phyloP scores from a whole-genome alignment of 2,888 invertebrate species.

The Heliconius hortense region DNA sequence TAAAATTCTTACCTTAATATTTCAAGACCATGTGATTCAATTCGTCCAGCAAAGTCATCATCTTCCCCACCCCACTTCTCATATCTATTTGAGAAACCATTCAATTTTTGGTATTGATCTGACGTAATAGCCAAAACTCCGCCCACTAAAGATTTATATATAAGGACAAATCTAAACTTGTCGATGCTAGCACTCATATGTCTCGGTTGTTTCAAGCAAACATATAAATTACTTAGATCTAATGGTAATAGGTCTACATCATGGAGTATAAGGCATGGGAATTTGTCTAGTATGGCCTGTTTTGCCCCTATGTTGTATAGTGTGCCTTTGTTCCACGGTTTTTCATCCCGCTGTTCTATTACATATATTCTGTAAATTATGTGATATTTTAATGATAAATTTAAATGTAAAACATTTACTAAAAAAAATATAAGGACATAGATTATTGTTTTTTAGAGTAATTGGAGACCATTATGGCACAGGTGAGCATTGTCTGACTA shows the following conservation, averaged over 20 bases:
- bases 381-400: background rate
- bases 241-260: slow-evolving; percentile 95
- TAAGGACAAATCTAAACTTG: slow-evolving; percentile 79
- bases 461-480: too few species aligned
- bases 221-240: slow-evolving; percentile 90
- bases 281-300: slow-evolving; percentile 86
- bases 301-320: slow-evolving; percentile 93
- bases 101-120: slow-evolving; percentile 58
- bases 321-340: slow-evolving; percentile 93
- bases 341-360: slow-evolving; percentile 89
- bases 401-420: background rate
- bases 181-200: slow-evolving; percentile 95
- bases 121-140: slow-evolving; percentile 67
- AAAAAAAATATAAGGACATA: background rate
- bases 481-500: too few species aligned
- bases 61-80: slow-evolving; percentile 77
- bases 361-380: slow-evolving; percentile 85
- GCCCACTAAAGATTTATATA: slow-evolving; percentile 60
- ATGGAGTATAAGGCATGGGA: slow-evolving; percentile 93
- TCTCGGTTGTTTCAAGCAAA: slow-evolving; percentile 88
- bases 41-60: slow-evolving; percentile 65
- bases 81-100: slow-evolving; percentile 72
- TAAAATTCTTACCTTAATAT: slow-evolving; percentile 51
- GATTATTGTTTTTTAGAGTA: background rate
- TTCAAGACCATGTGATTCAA: slow-evolving; percentile 52